These are phyloP conservation scores for Phalanger gymnotis DNA, from an alignment of 2,797 vertebrate species.

Conservation along the genomic window DNA sequence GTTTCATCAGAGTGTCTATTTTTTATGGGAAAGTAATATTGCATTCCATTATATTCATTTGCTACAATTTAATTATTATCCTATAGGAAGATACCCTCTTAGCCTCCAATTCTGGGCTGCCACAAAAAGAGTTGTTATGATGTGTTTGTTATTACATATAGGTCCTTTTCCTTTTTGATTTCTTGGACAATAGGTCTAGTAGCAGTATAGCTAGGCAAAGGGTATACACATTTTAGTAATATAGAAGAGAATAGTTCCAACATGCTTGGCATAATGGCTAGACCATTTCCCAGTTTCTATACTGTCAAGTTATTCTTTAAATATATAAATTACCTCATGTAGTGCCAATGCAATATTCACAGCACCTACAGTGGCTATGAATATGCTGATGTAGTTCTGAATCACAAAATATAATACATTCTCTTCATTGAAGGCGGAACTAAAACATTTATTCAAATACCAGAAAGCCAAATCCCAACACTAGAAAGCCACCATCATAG, in stretches of 20 bases:
- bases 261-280: neutral
- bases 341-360: too few relatives aligned
- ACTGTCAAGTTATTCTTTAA: neutral
- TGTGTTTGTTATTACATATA: neutral
- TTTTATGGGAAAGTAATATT: neutral
- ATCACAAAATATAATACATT: too few relatives aligned
- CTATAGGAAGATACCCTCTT: neutral
- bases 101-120: neutral
- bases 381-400: too few relatives aligned
- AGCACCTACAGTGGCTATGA: too few relatives aligned
- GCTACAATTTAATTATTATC: neutral
- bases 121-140: neutral
- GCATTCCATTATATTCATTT: neutral
- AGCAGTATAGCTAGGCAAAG: neutral
- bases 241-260: neutral
- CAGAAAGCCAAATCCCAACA: too few relatives aligned
- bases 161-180: neutral
- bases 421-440: too few relatives aligned
- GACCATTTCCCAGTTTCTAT: neutral
- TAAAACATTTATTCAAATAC: too few relatives aligned
- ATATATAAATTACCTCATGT: too few relatives aligned
- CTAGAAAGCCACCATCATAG: too few relatives aligned
- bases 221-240: neutral
- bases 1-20: neutral
- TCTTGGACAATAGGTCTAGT: neutral